Evolutionary conservation across 92 coral and sea anemone species (phyloP).

Genomic region (Heliopora coerulea): DNA sequence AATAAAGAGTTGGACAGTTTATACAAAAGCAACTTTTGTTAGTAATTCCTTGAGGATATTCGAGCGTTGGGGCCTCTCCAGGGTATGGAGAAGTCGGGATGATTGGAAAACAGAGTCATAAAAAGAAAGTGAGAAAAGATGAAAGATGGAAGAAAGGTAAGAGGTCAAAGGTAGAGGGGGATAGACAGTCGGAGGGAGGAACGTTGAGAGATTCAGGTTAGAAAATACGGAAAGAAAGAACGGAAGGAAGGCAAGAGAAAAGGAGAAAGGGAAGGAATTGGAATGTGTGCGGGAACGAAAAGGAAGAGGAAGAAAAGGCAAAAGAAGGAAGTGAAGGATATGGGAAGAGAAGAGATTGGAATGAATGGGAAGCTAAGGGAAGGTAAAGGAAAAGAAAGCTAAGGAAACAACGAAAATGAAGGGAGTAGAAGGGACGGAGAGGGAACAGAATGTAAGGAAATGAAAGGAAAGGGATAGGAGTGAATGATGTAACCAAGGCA

Average conservation of each 20-base stretch:
- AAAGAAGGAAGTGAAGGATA: background rate
- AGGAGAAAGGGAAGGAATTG: no score
- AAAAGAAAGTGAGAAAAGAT: no score
- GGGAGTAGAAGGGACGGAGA: background rate
- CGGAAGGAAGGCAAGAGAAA: no score
- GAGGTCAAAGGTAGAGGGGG: background rate
- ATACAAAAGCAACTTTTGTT: no score
- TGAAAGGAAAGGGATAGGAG: background rate
- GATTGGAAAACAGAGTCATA: no score
- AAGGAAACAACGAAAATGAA: background rate
- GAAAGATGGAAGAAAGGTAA: background rate
- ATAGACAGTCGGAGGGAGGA: conserved; percentile 22
- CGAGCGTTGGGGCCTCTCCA: no score
- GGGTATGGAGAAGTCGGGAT: no score
- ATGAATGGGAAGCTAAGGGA: background rate
- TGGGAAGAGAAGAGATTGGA: background rate
- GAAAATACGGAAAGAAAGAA: no score
- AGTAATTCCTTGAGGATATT: no score
- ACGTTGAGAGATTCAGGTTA: background rate
- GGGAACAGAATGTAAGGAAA: background rate
- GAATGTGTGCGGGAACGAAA: no score
- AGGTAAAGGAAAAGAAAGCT: background rate
- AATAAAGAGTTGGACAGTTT: no score
- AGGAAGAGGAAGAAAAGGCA: no score
- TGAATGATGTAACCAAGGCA: background rate